Evolutionary conservation across 2,888 invertebrate genomes (phyloP).

Genomic region (Aethes cnicana): DNA sequence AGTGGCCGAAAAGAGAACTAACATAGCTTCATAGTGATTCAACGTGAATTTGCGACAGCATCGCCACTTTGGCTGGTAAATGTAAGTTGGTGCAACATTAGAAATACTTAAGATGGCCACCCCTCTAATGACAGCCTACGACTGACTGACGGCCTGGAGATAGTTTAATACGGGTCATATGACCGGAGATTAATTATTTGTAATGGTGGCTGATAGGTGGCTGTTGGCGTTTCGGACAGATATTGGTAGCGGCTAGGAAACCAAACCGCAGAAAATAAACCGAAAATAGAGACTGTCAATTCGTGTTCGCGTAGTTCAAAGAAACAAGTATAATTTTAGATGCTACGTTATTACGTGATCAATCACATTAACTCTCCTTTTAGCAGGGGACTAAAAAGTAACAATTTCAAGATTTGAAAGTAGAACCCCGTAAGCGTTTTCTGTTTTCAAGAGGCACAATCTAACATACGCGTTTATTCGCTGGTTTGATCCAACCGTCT

Average conservation of each 20-base stretch:
- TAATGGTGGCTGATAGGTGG: conserved; percentile 1
- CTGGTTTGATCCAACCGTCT: neutral
- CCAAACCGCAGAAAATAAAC: too few species aligned
- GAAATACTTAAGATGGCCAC: conserved; percentile 30
- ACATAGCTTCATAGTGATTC: neutral
- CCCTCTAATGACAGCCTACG: conserved; percentile 52
- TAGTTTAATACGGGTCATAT: conserved; percentile 45
- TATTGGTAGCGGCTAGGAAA: too few species aligned
- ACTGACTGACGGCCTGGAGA: conserved; percentile 47
- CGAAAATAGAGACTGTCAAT: too few species aligned
- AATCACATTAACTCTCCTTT: too few species aligned
- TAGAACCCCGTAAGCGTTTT: too few species aligned
- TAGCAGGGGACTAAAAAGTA: too few species aligned
- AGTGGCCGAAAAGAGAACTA: neutral
- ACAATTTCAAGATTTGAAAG: too few species aligned
- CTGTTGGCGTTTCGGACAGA: neutral
- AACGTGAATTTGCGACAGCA: neutral
- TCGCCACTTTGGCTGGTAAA: neutral
- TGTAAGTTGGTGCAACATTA: conserved; percentile 9
- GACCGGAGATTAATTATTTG: conserved; percentile 17
- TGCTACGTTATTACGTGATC: too few species aligned
- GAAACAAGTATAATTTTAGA: too few species aligned
- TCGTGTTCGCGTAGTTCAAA: too few species aligned
- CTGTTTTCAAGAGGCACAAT: too few species aligned
- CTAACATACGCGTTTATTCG: too few species aligned